These are phyloP conservation scores for Drosophila lutescens DNA, from an alignment of 2,888 invertebrate species.

Conservation along the genomic window DNA sequence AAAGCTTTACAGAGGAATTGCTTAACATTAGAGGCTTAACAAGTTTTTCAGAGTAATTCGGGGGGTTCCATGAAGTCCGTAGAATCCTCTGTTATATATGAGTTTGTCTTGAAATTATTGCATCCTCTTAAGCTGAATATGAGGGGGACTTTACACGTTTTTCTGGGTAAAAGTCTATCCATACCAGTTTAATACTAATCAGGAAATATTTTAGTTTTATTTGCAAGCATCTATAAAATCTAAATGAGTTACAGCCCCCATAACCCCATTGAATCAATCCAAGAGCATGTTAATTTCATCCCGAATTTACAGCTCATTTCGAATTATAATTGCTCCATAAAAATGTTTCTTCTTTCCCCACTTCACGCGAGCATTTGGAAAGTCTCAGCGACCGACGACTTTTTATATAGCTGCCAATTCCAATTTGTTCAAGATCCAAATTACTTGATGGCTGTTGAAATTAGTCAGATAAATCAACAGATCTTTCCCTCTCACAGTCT, in stretches of 20 bases:
- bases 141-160: too few relatives aligned
- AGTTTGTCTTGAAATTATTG: too few relatives aligned
- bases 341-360: slow-evolving; percentile 46
- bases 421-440: slow-evolving; percentile 65
- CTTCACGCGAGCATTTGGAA: slow-evolving; percentile 10
- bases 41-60: slow-evolving; percentile 14
- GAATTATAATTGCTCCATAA: slow-evolving; percentile 58
- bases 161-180: too few relatives aligned
- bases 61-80: not conserved
- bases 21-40: slow-evolving; percentile 22
- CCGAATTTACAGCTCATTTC: slow-evolving; percentile 29
- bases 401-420: slow-evolving; percentile 33
- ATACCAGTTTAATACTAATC: too few relatives aligned
- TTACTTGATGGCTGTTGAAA: slow-evolving; percentile 68
- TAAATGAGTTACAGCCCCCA: slow-evolving; percentile 30
- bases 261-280: slow-evolving; percentile 15
- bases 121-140: too few relatives aligned
- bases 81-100: not conserved
- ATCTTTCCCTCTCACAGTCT: slow-evolving; percentile 20
- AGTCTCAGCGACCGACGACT: not conserved
- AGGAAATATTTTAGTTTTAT: too few relatives aligned
- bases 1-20: slow-evolving; percentile 15
- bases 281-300: slow-evolving; percentile 12
- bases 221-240: slow-evolving; percentile 14
- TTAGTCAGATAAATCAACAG: slow-evolving; percentile 65